These are phyloP conservation scores for Eutolmus rufibarbis DNA, from an alignment of 2,888 invertebrate species.

Conservation along the genomic window DNA sequence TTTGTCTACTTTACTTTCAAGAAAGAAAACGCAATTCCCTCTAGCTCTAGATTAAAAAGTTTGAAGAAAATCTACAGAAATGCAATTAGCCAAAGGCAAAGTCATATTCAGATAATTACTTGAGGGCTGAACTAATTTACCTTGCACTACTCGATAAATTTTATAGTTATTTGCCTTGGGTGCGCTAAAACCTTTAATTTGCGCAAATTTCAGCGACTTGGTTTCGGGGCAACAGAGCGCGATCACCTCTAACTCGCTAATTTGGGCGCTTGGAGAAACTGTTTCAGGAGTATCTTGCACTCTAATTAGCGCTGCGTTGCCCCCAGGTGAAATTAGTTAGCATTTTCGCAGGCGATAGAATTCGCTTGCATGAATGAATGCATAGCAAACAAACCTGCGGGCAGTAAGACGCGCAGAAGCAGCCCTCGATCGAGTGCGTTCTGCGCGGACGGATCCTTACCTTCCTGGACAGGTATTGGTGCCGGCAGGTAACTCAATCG, in stretches of 20 bases:
- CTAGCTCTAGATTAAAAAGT: too few species aligned
- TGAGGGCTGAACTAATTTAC: too few species aligned
- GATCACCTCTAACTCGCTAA: background rate
- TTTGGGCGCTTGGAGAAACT: background rate
- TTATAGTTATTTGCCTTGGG: too few species aligned
- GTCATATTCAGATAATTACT: too few species aligned
- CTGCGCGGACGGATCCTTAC: background rate
- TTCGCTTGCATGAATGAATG: background rate
- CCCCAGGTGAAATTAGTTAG: background rate
- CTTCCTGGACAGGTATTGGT: background rate
- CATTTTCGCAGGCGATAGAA: background rate
- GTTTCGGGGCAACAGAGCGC: background rate
- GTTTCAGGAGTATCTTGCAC: background rate
- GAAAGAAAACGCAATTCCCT: too few species aligned
- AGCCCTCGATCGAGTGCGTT: background rate
- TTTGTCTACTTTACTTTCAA: too few species aligned
- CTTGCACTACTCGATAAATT: too few species aligned
- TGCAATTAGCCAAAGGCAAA: too few species aligned
- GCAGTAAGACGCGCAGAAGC: background rate
- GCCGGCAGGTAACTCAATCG: background rate
- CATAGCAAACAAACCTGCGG: background rate
- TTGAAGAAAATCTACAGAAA: too few species aligned
- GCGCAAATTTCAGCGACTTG: background rate
- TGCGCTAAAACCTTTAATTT: background rate
- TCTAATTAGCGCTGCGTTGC: background rate